Evolutionary conservation across 2,797 vertebrate genomes (phyloP), one percentile per base, ranked within the genome.

Genomic region (Coccyzus lansbergi): DNA sequence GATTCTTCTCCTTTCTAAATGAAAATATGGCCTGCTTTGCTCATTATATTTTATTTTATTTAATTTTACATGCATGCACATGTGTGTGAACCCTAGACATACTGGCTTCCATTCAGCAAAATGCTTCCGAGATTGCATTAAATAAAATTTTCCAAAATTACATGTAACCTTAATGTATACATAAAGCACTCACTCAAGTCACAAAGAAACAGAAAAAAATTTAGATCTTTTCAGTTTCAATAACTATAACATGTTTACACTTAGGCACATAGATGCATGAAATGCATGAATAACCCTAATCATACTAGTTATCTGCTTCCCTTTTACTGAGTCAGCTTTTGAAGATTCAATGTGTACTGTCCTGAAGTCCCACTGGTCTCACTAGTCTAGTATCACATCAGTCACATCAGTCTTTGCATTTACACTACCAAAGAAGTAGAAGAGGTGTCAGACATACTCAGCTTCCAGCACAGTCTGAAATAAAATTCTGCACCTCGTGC

Each of bases 51-150:
- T 38, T 38, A 58, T 5, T 59, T 55, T 36, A 60, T 60, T 46
- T 25, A n/a, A 36, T 70, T 53, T 89, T 25, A 33, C 42, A 53
- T 0, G 1, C 1, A 7, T 1, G 1, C 3, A 5, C 5, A 1
- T 0, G 8, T 5, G 17, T 38, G 53, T 63, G 28, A 56, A 38
- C 6, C 6, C 28, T 22, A 44, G 51, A 52, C 17, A 38, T n/a
- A 74, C 62, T 16, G 17, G 6, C 42, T 74, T 67, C 42, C n/a
- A 62, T 25, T 69, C 67, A 90, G 42, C 19, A 52, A 75, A 82
- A 16, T 33, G 8, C 21, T 84, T n/a, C 42, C 71, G 40, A 65
- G 49, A 25, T 51, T 79, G 16, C 14, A 42, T 46, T 4, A n/a
- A 7, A 21, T 34, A 76, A 40, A 72, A 25, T 8, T 52, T 10